These are phyloP conservation scores for Neostethus bicornis DNA, from an alignment of 2,797 vertebrate species.

Conservation along the genomic window DNA sequence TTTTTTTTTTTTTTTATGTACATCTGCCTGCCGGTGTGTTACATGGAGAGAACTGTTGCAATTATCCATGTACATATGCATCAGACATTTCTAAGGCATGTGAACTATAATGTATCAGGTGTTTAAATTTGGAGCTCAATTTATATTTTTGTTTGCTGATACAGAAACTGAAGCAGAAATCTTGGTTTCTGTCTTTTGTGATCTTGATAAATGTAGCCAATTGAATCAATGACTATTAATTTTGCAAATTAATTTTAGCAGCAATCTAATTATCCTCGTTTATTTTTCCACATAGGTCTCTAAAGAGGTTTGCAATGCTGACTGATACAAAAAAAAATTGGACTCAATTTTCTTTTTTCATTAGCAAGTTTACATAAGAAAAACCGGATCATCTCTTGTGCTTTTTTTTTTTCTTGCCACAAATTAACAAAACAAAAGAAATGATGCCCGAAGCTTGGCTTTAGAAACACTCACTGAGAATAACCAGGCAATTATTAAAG, in stretches of 20 bases:
- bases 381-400: background rate
- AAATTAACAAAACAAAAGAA: background rate
- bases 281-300: no score
- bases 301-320: background rate
- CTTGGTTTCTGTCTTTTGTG: background rate
- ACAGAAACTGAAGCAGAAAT: background rate
- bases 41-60: slow-evolving; percentile 8
- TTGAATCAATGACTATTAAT: no score
- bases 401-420: background rate
- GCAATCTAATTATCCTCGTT: no score
- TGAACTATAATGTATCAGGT: background rate
- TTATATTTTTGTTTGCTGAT: background rate
- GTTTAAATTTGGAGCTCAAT: background rate
- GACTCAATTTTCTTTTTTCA: background rate
- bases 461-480: background rate
- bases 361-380: background rate
- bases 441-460: background rate
- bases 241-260: no score
- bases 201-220: no score
- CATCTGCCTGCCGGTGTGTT: slow-evolving; percentile 24
- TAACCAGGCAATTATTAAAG: background rate
- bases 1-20: slow-evolving; percentile 15
- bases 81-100: slow-evolving; percentile 9
- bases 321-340: background rate
- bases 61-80: background rate